A percentile compares a stretch with the other conserved stretches of the same genome.
Evolutionary conservation across 2,888 invertebrate species (phyloP).

Genomic region (Phalera bucephala): DNA sequence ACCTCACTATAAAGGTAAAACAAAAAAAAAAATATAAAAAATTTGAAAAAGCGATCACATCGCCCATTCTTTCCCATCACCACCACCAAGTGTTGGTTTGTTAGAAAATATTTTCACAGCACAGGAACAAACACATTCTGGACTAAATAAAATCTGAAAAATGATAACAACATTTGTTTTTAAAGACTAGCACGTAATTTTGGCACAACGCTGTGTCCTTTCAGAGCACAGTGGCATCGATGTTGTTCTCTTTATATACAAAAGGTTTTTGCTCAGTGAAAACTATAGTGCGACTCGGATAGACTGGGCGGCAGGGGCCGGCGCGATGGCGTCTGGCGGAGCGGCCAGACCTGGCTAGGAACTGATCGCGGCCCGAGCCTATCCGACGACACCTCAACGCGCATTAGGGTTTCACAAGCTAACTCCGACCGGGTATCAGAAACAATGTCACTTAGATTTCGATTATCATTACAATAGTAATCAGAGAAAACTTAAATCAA

Average conservation of each 20-base stretch:
- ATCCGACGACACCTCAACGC: conserved; percentile 17
- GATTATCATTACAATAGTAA: conserved; percentile 57
- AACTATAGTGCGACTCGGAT: conserved; percentile 35
- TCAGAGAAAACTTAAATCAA: conserved; percentile 58
- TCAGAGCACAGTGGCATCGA: conserved; percentile 70
- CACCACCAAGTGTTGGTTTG: conserved; percentile 72
- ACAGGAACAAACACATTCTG: conserved; percentile 81
- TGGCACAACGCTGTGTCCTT: conserved; percentile 78
- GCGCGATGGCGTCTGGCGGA: conserved; percentile 9
- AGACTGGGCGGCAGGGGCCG: conserved; percentile 13
- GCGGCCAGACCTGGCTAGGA: conserved; percentile 1
- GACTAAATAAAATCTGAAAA: conserved; percentile 83
- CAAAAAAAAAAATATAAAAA: not conserved
- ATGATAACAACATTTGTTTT: conserved; percentile 80
- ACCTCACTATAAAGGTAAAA: conserved; percentile 8
- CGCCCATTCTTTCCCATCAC: conserved; percentile 46
- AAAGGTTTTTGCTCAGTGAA: conserved; percentile 58
- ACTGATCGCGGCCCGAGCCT: conserved; percentile 7
- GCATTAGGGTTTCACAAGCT: conserved; percentile 63
- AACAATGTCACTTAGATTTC: conserved; percentile 53
- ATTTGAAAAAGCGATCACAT: conserved; percentile 58
- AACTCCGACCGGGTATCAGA: conserved; percentile 50
- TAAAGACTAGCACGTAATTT: conserved; percentile 82
- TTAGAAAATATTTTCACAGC: conserved; percentile 76
- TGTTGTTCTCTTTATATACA: conserved; percentile 71